Evolutionary conservation across 2,113 vertebrate genomes (phyloP), one percentile per base, ranked within the genome.

Genomic region (Ariopsis seemanni): DNA sequence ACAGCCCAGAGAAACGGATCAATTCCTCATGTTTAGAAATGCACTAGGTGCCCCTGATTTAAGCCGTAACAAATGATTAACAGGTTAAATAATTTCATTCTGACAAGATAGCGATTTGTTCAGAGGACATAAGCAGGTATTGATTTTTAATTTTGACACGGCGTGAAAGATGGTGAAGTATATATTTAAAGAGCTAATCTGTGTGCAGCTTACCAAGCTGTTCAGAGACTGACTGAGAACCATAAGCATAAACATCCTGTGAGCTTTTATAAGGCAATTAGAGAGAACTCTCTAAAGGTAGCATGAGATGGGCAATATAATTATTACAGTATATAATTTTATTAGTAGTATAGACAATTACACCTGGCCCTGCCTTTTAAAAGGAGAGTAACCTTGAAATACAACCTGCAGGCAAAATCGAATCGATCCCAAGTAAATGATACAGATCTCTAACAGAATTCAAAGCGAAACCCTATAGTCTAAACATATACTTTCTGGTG

Each of bases 31-130:
- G 55, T 90, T 89, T 92, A 92, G 88, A 87, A 87, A 87, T 88
- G 65, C 90, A 82, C 84, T 52, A 88, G 67, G 72, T 72, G 84
- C 77, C 83, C 90, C 60, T 91, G 90, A 91, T 92, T 93, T 92
- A 93, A 91, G 91, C 93, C 91, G 90, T 75, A 75, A 82, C 63
- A 74, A 67, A 85, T 2, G 22, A 80, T 86, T 81, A 87, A 85
- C 91, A 82, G 90, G 87, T 90, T 90, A 67, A 85, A 87, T 82
- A 53, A 74, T 85, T 87, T 90, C 67, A 53, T 53, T 34, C 42
- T 55, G n/a, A 78, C 18, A 87, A 80, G 63, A 83, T 15, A 63
- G 25, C 14, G 30, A 18, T 12, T 34, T 25, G 62, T 74, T 74
- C 25, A 7, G 17, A 85, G 30, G 22, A 89, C 17, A 84, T 79